Percentiles rank a stretch among this genome's conserved stretches.
These are phyloP conservation scores for Rhynchonema sp. DNA, from an alignment of 2,888 invertebrate species.

Conservation along the genomic window DNA sequence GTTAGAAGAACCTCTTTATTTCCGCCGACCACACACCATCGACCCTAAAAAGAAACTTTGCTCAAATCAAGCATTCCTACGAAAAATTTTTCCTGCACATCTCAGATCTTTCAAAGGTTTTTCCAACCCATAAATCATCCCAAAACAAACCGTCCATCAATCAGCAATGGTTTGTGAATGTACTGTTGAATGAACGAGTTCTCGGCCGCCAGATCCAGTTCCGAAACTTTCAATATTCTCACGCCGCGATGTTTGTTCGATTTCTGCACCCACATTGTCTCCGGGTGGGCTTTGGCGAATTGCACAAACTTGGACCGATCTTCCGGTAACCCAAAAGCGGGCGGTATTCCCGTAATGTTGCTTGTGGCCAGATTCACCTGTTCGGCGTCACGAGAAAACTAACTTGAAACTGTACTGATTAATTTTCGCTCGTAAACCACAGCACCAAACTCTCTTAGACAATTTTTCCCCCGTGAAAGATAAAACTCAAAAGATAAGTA, in stretches of 20 bases:
- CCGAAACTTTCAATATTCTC: conserved; percentile 46
- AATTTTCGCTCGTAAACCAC: too few species aligned
- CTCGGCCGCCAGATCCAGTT: conserved; percentile 48
- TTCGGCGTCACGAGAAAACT: background rate
- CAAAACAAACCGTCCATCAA: conserved; percentile 53
- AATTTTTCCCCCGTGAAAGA: too few species aligned
- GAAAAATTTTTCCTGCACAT: too few species aligned
- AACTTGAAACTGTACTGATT: too few species aligned
- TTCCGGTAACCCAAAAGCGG: conserved; percentile 64
- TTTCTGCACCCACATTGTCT: conserved; percentile 66
- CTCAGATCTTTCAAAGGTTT: too few species aligned
- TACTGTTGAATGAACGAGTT: conserved; percentile 78
- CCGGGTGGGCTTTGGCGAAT: conserved; percentile 46
- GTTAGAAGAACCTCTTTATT: too few species aligned
- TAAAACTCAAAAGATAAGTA: too few species aligned
- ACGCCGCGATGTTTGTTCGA: conserved; percentile 77
- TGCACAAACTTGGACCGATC: conserved; percentile 48
- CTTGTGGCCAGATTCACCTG: conserved; percentile 53
- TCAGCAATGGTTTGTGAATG: conserved; percentile 61
- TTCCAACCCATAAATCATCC: too few species aligned
- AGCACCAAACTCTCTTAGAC: too few species aligned
- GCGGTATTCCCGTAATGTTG: conserved; percentile 56
- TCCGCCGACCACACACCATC: too few species aligned
- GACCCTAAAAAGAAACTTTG: too few species aligned
- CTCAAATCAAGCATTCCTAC: too few species aligned